Conservation (phyloP, 2,797 vertebrate species). For the Cyprinodon diabolis region DNA sequence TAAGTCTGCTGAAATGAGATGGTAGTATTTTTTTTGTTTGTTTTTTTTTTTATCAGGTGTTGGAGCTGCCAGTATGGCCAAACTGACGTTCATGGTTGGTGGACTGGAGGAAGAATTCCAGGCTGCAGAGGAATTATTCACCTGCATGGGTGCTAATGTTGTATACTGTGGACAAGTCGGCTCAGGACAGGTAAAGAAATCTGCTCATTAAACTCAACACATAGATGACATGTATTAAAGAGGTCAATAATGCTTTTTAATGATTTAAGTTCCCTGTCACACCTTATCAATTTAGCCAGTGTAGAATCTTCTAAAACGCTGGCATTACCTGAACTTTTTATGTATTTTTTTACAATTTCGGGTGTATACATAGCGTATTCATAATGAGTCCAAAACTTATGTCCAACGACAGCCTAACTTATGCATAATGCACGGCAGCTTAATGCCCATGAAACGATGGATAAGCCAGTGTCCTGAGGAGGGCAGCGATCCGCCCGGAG, state of each 20-base stretch:
- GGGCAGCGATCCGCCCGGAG: too few relatives aligned
- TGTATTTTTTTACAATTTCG: too few relatives aligned
- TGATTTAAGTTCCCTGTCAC: not conserved
- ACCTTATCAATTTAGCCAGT: too few relatives aligned
- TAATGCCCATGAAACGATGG: too few relatives aligned
- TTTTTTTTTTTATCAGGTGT: slow-evolving; percentile 81
- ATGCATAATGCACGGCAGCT: too few relatives aligned
- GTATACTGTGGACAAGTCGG: slow-evolving; percentile 92
- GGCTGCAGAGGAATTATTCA: slow-evolving; percentile 90
- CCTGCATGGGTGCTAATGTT: slow-evolving; percentile 93
- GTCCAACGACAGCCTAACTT: too few relatives aligned
- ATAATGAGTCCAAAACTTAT: too few relatives aligned
- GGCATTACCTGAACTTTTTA: too few relatives aligned
- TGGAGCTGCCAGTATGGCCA: slow-evolving; percentile 90
- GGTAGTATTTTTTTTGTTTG: slow-evolving; percentile 25
- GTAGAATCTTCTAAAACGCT: too few relatives aligned
- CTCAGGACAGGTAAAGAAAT: slow-evolving; percentile 86
- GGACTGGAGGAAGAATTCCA: slow-evolving; percentile 92
- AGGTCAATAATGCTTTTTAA: not conserved
- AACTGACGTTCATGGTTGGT: slow-evolving; percentile 96
- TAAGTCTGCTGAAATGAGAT: not conserved
- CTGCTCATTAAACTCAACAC: not conserved
- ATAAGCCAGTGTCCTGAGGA: too few relatives aligned
- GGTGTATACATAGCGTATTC: too few relatives aligned
- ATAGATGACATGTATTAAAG: not conserved